These are phyloP conservation scores for Phylloscopus whistleri DNA, from an alignment of 2,113 vertebrate species.

Conservation along the genomic window DNA sequence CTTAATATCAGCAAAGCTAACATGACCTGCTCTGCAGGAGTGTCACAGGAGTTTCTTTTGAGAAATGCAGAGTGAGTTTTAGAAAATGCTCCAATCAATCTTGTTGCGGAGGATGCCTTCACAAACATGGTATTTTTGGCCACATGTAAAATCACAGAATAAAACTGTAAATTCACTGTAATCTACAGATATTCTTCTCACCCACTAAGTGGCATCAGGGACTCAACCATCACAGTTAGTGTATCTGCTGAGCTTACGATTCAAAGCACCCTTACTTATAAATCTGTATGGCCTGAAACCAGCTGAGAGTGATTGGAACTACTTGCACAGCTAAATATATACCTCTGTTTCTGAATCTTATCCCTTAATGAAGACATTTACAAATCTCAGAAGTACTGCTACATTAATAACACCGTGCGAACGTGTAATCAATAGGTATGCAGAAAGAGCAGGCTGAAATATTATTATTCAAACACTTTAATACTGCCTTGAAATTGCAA, in stretches of 20 bases:
- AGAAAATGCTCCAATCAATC: neutral
- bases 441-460: neutral
- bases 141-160: neutral
- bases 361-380: conserved; percentile 10
- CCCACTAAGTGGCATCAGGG: neutral
- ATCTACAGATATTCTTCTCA: neutral
- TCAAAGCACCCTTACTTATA: neutral
- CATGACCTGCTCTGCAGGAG: neutral
- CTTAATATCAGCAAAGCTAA: neutral
- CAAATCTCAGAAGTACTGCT: neutral
- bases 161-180: neutral
- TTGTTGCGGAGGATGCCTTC: neutral
- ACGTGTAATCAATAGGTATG: neutral
- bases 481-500: neutral
- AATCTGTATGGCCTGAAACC: neutral
- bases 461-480: neutral
- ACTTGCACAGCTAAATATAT: neutral
- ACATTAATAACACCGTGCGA: neutral
- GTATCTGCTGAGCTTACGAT: neutral
- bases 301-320: neutral
- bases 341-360: neutral
- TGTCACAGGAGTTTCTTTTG: neutral
- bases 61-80: neutral
- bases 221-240: neutral
- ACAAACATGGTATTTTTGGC: neutral